Base-by-base conservation (phyloP, 1,140 invertebrate species). In the Drosophila sucinea region DNA sequence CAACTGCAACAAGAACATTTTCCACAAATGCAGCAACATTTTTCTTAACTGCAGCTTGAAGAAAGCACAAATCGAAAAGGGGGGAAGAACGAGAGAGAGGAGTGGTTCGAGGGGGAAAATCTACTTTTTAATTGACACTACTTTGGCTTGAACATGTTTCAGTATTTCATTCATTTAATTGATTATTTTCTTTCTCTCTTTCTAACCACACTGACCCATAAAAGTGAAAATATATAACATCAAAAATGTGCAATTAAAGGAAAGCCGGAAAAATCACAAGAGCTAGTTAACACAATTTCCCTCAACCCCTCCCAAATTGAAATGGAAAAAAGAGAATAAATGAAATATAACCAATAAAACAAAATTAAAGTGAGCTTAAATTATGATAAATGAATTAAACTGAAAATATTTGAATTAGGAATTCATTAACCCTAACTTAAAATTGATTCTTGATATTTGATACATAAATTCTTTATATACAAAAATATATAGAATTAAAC, bases 131-230 rank as follows among this genome's bases (percentile, higher is more conserved):
- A 54, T 60, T 75, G 38, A 27, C 54, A 51, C 23, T 61, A 68
- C 62, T 17, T 17, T 17, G 62, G 80, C 6, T 51, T 51, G 44
- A 25, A 51, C 67, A 74, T 71, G 70, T 54, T 58, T 25, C 17
- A 38, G 35, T 38, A 74, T 70, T 85, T 35, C 55, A 51, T 27
- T 51, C 44, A 27, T 25, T 58, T 35, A 84, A 85, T 84, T 83
- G 71, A 83, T 83, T 75, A 75, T 27, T 67, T 27, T 10, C 7
- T 2, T 51, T 27, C 25, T 47, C 17, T 27, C 44, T 5, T 35
- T 35, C 17, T 41, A 23, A 47, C 65, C 60, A 55, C 55, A 35
- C 6, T 71, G 63, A 79, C 65, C 62, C 62, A 83, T 56, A 84
- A 83, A 73, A 51, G 55, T 58, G 41, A n/a, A 56, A 57, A 70